Conservation (phyloP, 2,797 vertebrate species). For the Takifugu ocellatus region DNA sequence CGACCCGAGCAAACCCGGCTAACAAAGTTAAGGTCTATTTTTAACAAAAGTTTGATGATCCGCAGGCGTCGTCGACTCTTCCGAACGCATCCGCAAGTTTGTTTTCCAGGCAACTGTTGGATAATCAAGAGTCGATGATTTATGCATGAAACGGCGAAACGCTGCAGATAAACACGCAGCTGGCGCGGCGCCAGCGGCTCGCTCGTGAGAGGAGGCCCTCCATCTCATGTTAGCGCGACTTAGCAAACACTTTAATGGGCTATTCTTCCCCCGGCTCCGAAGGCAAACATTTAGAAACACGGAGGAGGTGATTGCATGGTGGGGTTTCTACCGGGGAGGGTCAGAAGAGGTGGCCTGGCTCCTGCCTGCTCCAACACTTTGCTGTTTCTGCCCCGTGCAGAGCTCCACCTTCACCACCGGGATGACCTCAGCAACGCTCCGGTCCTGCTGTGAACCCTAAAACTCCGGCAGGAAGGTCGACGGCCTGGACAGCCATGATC, state of each 20-base stretch:
- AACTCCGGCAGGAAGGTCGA: slow-evolving; percentile 35
- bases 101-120: neutral
- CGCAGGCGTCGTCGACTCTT: too few species aligned
- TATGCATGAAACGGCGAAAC: slow-evolving; percentile 36
- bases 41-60: too few species aligned
- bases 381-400: neutral
- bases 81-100: too few species aligned
- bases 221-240: slow-evolving; percentile 29
- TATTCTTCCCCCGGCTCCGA: slow-evolving; percentile 19
- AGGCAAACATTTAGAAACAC: slow-evolving; percentile 41
- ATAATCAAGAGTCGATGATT: slow-evolving; percentile 39
- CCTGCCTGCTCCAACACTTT: neutral
- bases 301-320: slow-evolving; percentile 59
- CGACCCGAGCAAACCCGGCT: too few species aligned
- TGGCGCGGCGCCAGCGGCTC: slow-evolving; percentile 48
- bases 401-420: slow-evolving; percentile 8
- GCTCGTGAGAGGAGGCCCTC: slow-evolving; percentile 51
- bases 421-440: slow-evolving; percentile 17
- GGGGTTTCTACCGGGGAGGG: slow-evolving; percentile 10
- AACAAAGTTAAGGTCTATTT: too few species aligned
- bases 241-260: slow-evolving; percentile 43
- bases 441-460: slow-evolving; percentile 21
- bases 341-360: too few species aligned
- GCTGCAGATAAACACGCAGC: slow-evolving; percentile 28
- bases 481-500: slow-evolving; percentile 63